Conservation (phyloP, 2,797 vertebrate species). For the Avahi laniger region DNA sequence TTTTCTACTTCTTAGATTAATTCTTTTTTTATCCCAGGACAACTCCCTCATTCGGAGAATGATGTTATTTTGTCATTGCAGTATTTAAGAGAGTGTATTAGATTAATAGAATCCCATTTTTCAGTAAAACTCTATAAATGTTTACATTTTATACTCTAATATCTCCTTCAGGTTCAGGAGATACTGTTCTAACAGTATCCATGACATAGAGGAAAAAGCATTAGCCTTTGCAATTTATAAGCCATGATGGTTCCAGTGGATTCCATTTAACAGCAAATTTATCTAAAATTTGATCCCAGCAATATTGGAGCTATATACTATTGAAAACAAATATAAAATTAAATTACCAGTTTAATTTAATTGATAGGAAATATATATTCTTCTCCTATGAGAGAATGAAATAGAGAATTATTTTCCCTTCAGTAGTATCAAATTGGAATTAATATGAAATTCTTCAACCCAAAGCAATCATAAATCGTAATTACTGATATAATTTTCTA, state of each 20-base stretch:
- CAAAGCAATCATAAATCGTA: not conserved
- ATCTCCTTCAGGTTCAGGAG: not conserved
- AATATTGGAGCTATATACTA: not conserved
- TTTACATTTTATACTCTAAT: not conserved
- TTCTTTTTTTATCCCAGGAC: not conserved
- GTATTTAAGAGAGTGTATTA: not conserved
- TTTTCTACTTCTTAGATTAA: not conserved
- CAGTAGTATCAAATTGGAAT: not conserved
- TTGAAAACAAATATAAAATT: not conserved
- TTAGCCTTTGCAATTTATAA: slow-evolving; percentile 1
- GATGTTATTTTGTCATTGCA: not conserved
- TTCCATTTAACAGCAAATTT: slow-evolving; percentile 34
- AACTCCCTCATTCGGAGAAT: not conserved
- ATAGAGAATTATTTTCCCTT: slow-evolving; percentile 17
- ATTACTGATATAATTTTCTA: not conserved
- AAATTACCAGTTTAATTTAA: slow-evolving; percentile 33
- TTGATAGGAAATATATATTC: not conserved
- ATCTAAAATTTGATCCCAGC: not conserved
- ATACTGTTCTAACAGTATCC: not conserved
- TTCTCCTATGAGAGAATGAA: slow-evolving; percentile 19
- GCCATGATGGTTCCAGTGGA: not conserved
- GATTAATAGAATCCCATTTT: not conserved
- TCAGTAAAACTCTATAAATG: not conserved
- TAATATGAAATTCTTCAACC: slow-evolving; percentile 42
- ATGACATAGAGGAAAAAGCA: not conserved